Percentiles rank a stretch among this genome's conserved stretches.
Conservation (phyloP, 2,797 vertebrate genomes). For the Eremophila alpestris region DNA sequence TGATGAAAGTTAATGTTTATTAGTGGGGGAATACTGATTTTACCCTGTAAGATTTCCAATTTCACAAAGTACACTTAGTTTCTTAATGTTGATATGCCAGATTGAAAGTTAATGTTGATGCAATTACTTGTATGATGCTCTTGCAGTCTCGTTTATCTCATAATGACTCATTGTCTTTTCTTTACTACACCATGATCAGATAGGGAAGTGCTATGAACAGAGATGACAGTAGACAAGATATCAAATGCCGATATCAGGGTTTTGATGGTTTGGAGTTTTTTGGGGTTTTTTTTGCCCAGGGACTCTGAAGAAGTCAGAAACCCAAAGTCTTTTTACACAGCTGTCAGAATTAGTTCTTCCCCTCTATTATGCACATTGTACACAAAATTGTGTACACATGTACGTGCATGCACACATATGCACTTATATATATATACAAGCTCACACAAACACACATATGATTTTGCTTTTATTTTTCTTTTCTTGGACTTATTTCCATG, state of each 20-base stretch:
- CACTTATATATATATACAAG: not conserved
- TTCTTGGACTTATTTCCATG: not conserved
- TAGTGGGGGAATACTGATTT: not conserved
- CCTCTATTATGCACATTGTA: not conserved
- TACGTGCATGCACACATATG: accelerated
- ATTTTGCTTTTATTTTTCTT: not conserved
- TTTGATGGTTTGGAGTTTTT: accelerated
- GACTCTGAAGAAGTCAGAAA: not conserved
- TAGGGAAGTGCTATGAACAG: not conserved
- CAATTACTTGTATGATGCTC: not conserved
- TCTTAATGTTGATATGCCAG: not conserved
- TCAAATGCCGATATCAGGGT: not conserved
- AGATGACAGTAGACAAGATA: not conserved
- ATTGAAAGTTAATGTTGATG: not conserved
- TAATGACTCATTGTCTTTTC: not conserved
- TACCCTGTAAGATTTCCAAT: not conserved
- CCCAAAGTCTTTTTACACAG: not conserved
- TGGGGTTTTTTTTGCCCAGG: no score
- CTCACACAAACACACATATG: not conserved
- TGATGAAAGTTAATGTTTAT: not conserved
- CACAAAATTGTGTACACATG: not conserved
- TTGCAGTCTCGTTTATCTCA: not conserved
- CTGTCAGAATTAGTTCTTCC: not conserved
- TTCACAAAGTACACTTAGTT: not conserved
- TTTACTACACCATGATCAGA: not conserved